A percentile compares a stretch with the other conserved stretches of the same genome.
Evolutionary conservation across 2,113 vertebrate species (phyloP).

Genomic region (Okapia johnstoni): DNA sequence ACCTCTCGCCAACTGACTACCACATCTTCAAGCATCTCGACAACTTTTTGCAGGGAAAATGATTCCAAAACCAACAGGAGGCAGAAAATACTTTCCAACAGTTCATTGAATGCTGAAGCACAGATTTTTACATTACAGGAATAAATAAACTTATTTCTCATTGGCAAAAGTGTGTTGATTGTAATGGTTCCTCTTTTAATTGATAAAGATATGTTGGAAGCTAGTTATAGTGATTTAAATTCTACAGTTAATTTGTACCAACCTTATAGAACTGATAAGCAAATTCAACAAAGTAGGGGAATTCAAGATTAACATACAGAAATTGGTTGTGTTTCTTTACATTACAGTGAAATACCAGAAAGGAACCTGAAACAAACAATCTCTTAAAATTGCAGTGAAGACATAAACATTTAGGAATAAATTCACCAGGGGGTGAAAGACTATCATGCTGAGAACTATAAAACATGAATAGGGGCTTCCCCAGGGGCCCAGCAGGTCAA

Average conservation of each 20-base stretch:
- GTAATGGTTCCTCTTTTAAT: background rate
- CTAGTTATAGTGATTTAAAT: background rate
- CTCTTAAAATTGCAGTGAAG: background rate
- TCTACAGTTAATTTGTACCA: background rate
- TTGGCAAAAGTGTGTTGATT: background rate
- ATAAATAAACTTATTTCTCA: background rate
- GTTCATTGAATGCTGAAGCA: background rate
- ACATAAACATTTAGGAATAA: background rate
- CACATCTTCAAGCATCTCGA: background rate
- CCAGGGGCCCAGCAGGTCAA: background rate
- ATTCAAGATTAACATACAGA: background rate
- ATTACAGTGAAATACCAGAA: background rate
- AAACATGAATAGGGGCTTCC: background rate
- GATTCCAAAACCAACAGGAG: background rate
- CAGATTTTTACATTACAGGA: background rate
- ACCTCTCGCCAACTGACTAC: background rate
- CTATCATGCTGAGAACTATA: background rate
- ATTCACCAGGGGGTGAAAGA: background rate
- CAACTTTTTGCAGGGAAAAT: background rate
- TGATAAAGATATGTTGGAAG: background rate
- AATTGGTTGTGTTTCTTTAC: background rate
- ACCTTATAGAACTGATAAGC: background rate
- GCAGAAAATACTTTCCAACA: background rate
- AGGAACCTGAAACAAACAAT: background rate
- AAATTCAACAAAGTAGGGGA: background rate